Conservation (phyloP, 2,797 vertebrate genomes). For the Gambusia yucatana region DNA sequence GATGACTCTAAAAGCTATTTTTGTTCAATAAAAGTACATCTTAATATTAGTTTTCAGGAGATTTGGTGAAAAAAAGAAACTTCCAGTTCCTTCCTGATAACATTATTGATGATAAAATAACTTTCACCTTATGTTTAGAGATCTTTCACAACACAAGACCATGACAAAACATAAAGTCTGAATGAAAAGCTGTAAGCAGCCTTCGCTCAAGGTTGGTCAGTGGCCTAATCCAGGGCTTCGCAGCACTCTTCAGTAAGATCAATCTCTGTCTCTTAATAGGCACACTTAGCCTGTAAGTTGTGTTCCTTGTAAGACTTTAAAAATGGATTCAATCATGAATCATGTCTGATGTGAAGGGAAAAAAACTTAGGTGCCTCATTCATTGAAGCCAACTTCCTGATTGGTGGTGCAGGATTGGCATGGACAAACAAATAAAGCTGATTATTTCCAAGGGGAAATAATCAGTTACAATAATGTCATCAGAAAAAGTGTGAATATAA, state of each 20-base stretch:
- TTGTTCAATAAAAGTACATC: background rate
- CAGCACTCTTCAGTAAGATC: background rate
- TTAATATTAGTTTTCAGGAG: background rate
- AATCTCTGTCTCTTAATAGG: background rate
- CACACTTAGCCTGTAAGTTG: background rate
- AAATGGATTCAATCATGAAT: background rate
- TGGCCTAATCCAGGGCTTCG: background rate
- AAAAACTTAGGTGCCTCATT: background rate
- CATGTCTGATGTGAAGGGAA: background rate
- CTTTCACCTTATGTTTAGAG: background rate
- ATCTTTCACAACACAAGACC: background rate
- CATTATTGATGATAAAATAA: too few relatives aligned
- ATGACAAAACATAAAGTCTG: background rate
- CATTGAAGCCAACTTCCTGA: background rate
- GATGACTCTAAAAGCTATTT: background rate
- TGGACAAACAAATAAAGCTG: background rate
- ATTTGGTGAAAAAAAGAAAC: background rate
- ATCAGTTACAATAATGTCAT: background rate
- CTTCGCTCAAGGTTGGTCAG: background rate
- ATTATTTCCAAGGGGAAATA: background rate
- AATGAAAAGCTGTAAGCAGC: background rate
- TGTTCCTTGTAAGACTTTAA: background rate
- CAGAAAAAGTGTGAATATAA: background rate
- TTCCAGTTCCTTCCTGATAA: background rate
- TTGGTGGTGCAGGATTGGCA: background rate